These are phyloP conservation scores for Siniperca chuatsi DNA, from an alignment of 2,113 vertebrate species.

Conservation along the genomic window DNA sequence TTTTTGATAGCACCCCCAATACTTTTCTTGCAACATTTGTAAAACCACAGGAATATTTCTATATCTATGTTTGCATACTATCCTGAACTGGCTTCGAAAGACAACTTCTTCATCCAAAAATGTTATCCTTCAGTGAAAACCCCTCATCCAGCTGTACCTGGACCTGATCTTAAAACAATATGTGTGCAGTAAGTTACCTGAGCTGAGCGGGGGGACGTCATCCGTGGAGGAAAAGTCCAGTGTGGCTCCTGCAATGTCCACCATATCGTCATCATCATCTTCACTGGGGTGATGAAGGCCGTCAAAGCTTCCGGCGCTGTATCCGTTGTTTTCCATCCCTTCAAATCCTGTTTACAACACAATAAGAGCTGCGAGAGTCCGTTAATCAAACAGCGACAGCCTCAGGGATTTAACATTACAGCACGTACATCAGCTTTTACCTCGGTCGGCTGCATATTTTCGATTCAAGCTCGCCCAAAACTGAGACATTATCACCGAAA, in stretches of 20 bases:
- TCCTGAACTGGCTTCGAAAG: neutral
- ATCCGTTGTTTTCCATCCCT: conserved; percentile 88
- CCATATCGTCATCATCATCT: conserved; percentile 94
- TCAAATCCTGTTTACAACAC: neutral
- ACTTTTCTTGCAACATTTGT: neutral
- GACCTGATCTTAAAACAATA: no score
- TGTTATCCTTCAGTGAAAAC: neutral
- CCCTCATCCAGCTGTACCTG: neutral
- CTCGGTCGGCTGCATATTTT: conserved; percentile 11
- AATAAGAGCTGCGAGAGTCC: neutral
- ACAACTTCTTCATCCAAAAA: no score
- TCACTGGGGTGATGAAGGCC: conserved; percentile 88
- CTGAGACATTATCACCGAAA: conserved; percentile 39
- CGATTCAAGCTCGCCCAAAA: conserved; percentile 10
- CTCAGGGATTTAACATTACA: neutral
- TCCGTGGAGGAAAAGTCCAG: conserved; percentile 89
- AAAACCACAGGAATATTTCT: neutral
- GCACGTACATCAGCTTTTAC: conserved; percentile 1
- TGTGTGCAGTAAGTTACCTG: conserved; percentile 78
- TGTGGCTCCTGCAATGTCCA: conserved; percentile 90
- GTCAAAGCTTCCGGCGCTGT: conserved; percentile 83
- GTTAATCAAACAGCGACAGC: neutral
- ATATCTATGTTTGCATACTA: neutral
- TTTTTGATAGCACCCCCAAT: no score
- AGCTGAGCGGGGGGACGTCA: conserved; percentile 87